Conservation (phyloP, 2,797 vertebrate species). For the Lithobates pipiens region DNA sequence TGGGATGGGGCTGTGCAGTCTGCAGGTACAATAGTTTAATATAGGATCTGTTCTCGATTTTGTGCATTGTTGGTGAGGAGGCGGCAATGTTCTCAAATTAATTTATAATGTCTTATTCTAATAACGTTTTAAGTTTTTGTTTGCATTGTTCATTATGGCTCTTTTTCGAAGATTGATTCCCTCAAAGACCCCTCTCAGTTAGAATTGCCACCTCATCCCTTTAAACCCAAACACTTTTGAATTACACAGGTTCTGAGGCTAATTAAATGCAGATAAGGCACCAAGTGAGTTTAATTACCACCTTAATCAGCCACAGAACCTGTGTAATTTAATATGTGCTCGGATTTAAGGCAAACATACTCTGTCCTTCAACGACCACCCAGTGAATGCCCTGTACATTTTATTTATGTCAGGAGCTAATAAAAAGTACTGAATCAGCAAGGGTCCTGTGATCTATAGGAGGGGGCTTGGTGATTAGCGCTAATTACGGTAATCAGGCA, state of each 20-base stretch:
- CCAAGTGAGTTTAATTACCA: no score
- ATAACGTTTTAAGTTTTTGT: background rate
- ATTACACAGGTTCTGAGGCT: no score
- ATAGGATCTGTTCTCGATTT: background rate
- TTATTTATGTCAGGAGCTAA: constrained; percentile 4
- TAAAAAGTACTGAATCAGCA: constrained; percentile 17
- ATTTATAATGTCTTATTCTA: background rate
- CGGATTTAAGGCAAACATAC: no score
- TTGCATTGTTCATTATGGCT: background rate
- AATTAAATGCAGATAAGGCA: no score
- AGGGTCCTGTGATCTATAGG: constrained; percentile 25
- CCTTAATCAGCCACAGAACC: no score
- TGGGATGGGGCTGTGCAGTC: background rate
- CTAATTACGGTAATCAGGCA: constrained; percentile 27
- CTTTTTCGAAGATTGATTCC: background rate
- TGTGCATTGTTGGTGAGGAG: background rate
- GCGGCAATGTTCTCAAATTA: background rate
- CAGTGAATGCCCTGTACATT: background rate
- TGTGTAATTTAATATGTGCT: no score
- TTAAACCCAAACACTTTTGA: no score
- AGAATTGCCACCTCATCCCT: no score
- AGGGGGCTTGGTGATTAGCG: constrained; percentile 2
- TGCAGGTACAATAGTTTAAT: background rate
- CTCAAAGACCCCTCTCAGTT: background rate
- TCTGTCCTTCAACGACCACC: no score